Conservation (phyloP, 2,797 vertebrate genomes). For the Anguilla pacifica region DNA sequence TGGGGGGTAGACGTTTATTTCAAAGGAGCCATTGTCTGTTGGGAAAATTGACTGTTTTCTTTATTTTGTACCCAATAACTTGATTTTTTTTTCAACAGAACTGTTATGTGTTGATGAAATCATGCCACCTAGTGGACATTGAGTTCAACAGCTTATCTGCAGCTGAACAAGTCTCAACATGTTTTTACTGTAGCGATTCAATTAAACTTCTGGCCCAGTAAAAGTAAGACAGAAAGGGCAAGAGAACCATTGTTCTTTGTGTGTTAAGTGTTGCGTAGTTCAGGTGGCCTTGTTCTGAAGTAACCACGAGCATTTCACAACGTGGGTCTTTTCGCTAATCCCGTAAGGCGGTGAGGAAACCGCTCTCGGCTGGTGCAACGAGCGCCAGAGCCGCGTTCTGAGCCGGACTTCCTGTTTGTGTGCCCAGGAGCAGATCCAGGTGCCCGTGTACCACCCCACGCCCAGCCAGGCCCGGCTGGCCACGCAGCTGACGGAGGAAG, state of each 20-base stretch:
- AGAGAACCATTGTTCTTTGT: neutral
- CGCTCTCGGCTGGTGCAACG: neutral
- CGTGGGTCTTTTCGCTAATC: neutral
- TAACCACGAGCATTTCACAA: neutral
- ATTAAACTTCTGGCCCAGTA: neutral
- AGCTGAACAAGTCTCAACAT: neutral
- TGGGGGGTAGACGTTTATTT: neutral
- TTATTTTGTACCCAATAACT: neutral
- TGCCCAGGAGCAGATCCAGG: constrained; percentile 80
- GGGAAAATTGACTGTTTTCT: neutral
- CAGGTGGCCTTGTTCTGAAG: neutral
- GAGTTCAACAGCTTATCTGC: neutral
- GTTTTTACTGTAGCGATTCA: neutral
- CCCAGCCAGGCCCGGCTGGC: constrained; percentile 86
- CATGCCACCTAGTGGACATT: constrained; percentile 58
- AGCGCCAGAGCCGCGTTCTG: neutral
- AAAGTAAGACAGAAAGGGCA: neutral
- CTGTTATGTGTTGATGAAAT: constrained; percentile 41
- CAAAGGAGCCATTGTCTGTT: neutral
- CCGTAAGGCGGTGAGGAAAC: neutral
- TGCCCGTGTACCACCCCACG: constrained; percentile 87
- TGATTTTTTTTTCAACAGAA: neutral
- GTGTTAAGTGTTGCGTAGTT: neutral
- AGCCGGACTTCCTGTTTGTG: neutral
- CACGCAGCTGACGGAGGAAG: constrained; percentile 87